Conservation (phyloP, 2,797 vertebrate species). For the Dendrocincla tyrannina region DNA sequence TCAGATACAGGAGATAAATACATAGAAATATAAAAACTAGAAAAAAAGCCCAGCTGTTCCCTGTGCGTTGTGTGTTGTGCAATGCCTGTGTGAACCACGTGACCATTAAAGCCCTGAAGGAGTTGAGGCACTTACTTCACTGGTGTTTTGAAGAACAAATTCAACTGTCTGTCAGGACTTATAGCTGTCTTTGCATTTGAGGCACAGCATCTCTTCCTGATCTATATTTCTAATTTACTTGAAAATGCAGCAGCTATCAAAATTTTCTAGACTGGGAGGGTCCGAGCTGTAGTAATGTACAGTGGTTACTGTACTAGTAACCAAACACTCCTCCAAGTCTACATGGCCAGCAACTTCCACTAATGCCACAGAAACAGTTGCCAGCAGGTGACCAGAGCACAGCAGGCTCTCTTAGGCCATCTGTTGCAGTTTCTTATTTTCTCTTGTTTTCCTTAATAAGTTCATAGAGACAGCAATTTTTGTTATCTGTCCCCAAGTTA, state of each 20-base stretch:
- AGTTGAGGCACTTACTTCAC: background rate
- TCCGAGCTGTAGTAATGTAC: background rate
- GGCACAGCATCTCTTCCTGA: background rate
- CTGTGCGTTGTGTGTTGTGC: background rate
- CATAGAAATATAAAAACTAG: background rate
- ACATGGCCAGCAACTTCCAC: fast-evolving
- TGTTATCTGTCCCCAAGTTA: background rate
- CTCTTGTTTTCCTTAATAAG: background rate
- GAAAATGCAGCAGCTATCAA: background rate
- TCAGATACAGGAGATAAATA: background rate
- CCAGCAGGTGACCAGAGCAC: background rate
- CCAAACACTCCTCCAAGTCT: background rate
- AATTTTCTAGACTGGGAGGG: background rate
- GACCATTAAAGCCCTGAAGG: background rate
- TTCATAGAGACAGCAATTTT: background rate
- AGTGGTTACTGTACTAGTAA: background rate
- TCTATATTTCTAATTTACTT: background rate
- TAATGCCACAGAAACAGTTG: background rate
- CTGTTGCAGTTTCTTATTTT: background rate
- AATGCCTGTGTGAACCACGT: background rate
- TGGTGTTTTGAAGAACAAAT: background rate
- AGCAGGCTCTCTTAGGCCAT: background rate
- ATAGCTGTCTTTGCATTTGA: background rate
- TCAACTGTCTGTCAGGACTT: background rate
- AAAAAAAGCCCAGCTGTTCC: background rate